Evolutionary conservation across 2,113 vertebrate genomes (phyloP), one percentile per base, ranked within the genome.

Genomic region (Galeopterus variegatus): DNA sequence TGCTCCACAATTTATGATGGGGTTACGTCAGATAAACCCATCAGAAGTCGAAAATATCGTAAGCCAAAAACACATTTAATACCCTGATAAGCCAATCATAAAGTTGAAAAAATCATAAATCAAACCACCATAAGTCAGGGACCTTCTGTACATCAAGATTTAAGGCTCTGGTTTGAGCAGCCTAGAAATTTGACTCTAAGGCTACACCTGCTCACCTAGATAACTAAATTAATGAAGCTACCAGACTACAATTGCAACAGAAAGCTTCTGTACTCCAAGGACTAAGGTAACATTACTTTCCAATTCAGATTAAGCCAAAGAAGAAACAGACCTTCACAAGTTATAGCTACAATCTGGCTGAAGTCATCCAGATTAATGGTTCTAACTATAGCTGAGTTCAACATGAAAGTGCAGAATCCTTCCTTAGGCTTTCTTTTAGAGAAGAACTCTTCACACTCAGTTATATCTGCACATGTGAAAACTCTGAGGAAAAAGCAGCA

Each of bases 161-260:
- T 58, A 73, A 73, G 15, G 50, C 48, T 67, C 65, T 65, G 36
- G 17, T 75, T 52, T 80, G 33, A 90, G n/a, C 8, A 48, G n/a
- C 60, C 85, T 90, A 90, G 58, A 90, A 81, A 70, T 84, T 5
- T n/a, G 26, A 92, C 18, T 54, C 90, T 70, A 70, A 70, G 48
- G 18, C 41, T 86, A 79, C 73, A 50, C 56, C 6, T 60, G 33
- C 64, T 70, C 36, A 75, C 18, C 76, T 70, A 94, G 24, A 84
- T 28, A 73, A 93, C 5, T 24, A 97, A 90, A 73, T 70, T n/a
- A 91, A 93, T 56, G 65, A 93, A 88, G 50, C 54, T 77, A 31
- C 26, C 3, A 5, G 13, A n/a, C 65, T n/a, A 88, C 23, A 72
- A 76, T 14, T 28, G 54, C 60, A 31, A 72, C 36, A 87, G 62